phyloP scores from a whole-genome alignment of 2,888 invertebrate genomes.

The Drosophila lacicola region DNA sequence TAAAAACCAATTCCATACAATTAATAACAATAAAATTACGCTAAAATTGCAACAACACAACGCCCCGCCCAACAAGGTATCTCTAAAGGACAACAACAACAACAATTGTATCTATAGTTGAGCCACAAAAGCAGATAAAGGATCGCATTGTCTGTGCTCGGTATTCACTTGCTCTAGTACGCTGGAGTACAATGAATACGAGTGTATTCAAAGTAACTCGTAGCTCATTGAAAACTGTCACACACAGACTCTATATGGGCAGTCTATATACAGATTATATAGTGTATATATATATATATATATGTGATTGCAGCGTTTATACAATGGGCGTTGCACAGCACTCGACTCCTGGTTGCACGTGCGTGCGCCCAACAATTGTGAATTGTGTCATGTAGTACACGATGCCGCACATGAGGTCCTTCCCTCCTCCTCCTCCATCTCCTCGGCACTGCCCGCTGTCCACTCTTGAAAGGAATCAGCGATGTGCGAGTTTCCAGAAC shows the following conservation, averaged over 20 bases:
- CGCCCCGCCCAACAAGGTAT: slow-evolving; percentile 46
- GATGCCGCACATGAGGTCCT: slow-evolving; percentile 29
- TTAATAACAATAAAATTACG: slow-evolving; percentile 79
- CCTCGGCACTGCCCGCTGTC: slow-evolving; percentile 29
- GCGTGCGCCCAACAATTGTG: slow-evolving; percentile 71
- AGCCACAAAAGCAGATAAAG: slow-evolving; percentile 29
- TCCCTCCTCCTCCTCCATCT: slow-evolving; percentile 11
- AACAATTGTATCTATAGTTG: slow-evolving; percentile 35
- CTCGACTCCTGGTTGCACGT: slow-evolving; percentile 74
- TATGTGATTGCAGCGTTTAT: slow-evolving; percentile 38
- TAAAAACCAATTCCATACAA: slow-evolving; percentile 71
- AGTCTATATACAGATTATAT: background rate
- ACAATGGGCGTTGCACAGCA: slow-evolving; percentile 64
- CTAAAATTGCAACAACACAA: slow-evolving; percentile 75
- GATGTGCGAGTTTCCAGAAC: slow-evolving; percentile 72
- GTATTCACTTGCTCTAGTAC: slow-evolving; percentile 48
- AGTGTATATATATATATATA: slow-evolving; percentile 1
- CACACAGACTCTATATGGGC: slow-evolving; percentile 26
- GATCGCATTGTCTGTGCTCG: slow-evolving; percentile 48
- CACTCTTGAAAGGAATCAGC: slow-evolving; percentile 56
- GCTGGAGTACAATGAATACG: slow-evolving; percentile 27
- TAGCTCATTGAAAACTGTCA: slow-evolving; percentile 66
- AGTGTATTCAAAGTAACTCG: slow-evolving; percentile 76
- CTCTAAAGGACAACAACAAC: slow-evolving; percentile 35
- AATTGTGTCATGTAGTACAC: slow-evolving; percentile 69